Conservation (phyloP, 2,888 invertebrate genomes). For the Acrocera orbiculus region DNA sequence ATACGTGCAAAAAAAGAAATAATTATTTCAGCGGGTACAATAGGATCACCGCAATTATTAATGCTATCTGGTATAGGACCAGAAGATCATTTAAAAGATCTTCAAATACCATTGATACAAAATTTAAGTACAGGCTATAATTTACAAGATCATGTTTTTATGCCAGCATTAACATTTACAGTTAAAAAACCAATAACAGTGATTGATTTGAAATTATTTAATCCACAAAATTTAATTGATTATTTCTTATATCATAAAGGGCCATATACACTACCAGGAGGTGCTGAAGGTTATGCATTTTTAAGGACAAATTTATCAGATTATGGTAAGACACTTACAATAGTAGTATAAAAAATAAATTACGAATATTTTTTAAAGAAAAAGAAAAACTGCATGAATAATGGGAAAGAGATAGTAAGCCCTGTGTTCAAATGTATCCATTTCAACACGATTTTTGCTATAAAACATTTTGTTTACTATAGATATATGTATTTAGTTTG, state of each 20-base stretch:
- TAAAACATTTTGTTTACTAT: too few species aligned
- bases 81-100: constrained; percentile 14
- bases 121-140: constrained; percentile 44
- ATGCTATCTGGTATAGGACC: constrained; percentile 27
- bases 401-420: too few species aligned
- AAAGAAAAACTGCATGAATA: too few species aligned
- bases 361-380: too few species aligned
- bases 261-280: constrained; percentile 58
- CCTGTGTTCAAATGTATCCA: too few species aligned
- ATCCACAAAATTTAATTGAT: constrained; percentile 40
- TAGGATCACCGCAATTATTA: constrained; percentile 24
- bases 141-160: constrained; percentile 60
- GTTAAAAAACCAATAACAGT: constrained; percentile 51
- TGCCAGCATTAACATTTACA: constrained; percentile 47
- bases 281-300: constrained; percentile 60
- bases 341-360: too few species aligned
- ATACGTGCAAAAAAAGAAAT: constrained; percentile 19
- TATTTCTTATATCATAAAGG: constrained; percentile 46
- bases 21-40: constrained; percentile 23
- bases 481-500: too few species aligned
- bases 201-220: constrained; percentile 38
- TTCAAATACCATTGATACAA: constrained; percentile 16
- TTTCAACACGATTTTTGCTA: too few species aligned
- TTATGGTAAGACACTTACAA: constrained; percentile 19
- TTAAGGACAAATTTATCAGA: constrained; percentile 44